These are phyloP conservation scores for Drosophila nasuta DNA, from an alignment of 1,140 invertebrate genomes.

Conservation along the genomic window DNA sequence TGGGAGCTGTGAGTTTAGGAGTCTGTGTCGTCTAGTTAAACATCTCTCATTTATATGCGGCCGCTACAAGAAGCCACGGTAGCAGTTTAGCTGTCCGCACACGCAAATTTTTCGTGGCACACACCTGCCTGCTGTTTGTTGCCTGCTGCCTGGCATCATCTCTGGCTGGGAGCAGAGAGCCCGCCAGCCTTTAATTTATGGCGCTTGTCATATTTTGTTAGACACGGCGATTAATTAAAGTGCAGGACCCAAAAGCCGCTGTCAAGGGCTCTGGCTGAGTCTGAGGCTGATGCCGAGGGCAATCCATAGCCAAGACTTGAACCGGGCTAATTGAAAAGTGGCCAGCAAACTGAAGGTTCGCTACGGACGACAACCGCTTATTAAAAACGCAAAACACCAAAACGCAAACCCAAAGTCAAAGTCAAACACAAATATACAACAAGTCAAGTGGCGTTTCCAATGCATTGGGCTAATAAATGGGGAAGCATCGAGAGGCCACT, in stretches of 20 bases:
- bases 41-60: conserved; percentile 81
- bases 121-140: conserved; percentile 51
- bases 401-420: conserved; percentile 48
- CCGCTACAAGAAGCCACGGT: conserved; percentile 55
- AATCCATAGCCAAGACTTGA: conserved; percentile 18
- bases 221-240: conserved; percentile 82
- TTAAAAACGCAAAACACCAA: conserved; percentile 72
- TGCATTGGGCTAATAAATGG: conserved; percentile 76
- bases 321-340: conserved; percentile 75
- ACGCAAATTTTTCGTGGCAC: conserved; percentile 72
- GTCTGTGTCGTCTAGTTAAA: conserved; percentile 78
- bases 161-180: conserved; percentile 30
- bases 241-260: conserved; percentile 50
- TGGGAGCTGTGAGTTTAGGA: conserved; percentile 31
- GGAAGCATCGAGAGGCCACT: conserved; percentile 54
- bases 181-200: conserved; percentile 70
- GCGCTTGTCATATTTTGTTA: conserved; percentile 83
- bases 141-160: conserved; percentile 33
- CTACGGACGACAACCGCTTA: conserved; percentile 64
- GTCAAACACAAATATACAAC: conserved; percentile 6
- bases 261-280: background rate
- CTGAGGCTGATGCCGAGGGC: conserved; percentile 27
- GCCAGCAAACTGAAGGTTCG: conserved; percentile 60
- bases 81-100: conserved; percentile 80
- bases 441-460: conserved; percentile 71